Percentiles rank a stretch among this genome's conserved stretches.
Evolutionary conservation across 2,888 invertebrate species (phyloP).

Genomic region (Patella caerulea): DNA sequence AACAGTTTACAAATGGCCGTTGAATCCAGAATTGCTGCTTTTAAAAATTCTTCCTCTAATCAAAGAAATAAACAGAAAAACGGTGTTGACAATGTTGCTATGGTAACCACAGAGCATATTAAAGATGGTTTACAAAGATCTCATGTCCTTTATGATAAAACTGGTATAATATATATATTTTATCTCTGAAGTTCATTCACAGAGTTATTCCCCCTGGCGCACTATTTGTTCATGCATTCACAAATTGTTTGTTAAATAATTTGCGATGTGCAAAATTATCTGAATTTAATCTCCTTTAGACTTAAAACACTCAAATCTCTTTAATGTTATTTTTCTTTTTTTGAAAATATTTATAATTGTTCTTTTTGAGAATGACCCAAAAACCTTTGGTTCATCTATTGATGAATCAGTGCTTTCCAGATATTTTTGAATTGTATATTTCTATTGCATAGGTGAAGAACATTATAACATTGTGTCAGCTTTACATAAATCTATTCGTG

Average conservation of each 20-base stretch:
- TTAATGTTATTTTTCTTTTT: too few species aligned
- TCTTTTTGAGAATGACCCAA: too few species aligned
- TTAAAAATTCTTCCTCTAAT: conserved; percentile 18
- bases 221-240: neutral
- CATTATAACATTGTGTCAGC: conserved; percentile 88
- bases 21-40: conserved; percentile 71
- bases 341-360: too few species aligned
- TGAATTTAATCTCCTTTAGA: too few species aligned
- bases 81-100: conserved; percentile 1
- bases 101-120: conserved; percentile 78
- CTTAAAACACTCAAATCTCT: too few species aligned
- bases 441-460: conserved; percentile 77
- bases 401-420: too few species aligned
- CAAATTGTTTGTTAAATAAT: too few species aligned
- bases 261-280: too few species aligned
- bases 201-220: neutral
- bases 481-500: conserved; percentile 86
- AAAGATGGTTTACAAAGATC: conserved; percentile 83
- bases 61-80: neutral
- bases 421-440: too few species aligned
- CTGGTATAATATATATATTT: conserved; percentile 70
- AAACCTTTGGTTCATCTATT: too few species aligned
- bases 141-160: conserved; percentile 83
- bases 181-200: neutral
- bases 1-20: conserved; percentile 83